Conservation (phyloP, 2,113 vertebrate species). For the Lepisosteus oculatus region DNA sequence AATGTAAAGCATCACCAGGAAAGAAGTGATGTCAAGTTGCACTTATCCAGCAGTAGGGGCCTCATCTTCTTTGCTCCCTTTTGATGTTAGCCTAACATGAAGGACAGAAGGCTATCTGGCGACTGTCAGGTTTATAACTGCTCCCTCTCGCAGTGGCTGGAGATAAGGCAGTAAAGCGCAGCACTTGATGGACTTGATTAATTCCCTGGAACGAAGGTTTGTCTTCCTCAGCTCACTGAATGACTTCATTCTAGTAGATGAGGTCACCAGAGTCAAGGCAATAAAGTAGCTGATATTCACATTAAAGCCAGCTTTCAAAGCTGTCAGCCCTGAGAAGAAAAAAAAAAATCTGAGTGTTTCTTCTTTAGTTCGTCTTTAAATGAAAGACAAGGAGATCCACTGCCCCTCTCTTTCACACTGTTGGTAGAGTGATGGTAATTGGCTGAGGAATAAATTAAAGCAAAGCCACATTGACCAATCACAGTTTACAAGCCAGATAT, state of each 20-base stretch:
- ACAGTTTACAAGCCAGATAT: conserved; percentile 33
- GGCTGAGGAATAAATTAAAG: conserved; percentile 59
- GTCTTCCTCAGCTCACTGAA: conserved; percentile 80
- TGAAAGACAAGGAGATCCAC: conserved; percentile 6
- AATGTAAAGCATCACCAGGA: conserved; percentile 60
- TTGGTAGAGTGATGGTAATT: conserved; percentile 54
- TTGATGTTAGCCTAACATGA: conserved; percentile 76
- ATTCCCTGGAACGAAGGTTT: conserved; percentile 85
- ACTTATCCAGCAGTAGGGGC: conserved; percentile 61
- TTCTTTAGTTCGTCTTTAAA: conserved; percentile 54
- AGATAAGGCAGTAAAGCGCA: conserved; percentile 70
- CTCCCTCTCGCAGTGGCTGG: conserved; percentile 62
- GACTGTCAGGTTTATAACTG: conserved; percentile 79
- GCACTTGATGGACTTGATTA: conserved; percentile 80
- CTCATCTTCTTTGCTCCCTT: conserved; percentile 58
- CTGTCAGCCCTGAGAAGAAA: conserved; percentile 49
- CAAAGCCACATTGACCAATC: conserved; percentile 35
- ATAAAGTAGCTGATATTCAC: conserved; percentile 82
- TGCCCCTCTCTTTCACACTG: conserved; percentile 7
- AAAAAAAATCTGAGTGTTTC: conserved; percentile 57
- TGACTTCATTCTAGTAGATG: conserved; percentile 89
- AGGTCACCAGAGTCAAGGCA: conserved; percentile 83
- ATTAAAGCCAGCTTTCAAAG: conserved; percentile 71
- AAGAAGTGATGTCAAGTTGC: conserved; percentile 69
- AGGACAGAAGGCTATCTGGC: conserved; percentile 72